Base-by-base conservation (phyloP, 2,888 invertebrate genomes). In the Netelia inedita region DNA sequence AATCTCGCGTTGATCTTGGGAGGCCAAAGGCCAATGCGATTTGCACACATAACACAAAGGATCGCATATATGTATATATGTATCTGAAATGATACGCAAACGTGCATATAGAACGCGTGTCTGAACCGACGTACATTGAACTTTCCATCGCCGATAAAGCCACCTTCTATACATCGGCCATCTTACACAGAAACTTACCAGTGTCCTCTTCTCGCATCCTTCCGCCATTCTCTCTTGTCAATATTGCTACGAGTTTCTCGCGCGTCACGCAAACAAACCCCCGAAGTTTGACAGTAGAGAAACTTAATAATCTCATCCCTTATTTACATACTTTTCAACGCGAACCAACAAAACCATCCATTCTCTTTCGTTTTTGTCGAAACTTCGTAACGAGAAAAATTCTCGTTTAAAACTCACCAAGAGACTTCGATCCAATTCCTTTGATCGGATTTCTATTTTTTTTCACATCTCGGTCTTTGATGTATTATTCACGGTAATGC, bases 71-170 rank as follows among this genome's bases (percentile, higher is more conserved):
- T 71, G 35, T 71, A 50, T 72, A 71, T 71, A 57, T 55, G 66
- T 69, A 61, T 65, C n/a, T 41, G 41, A 65, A 57, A 41, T 41
- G 57, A 71, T 79, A 71, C 55, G 65, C 9, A 19, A 73, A 72
- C 61, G 76, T 21, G 69, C 55, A 53, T 16, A 66, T 55, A 14
- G 19, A 57, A 59, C 14, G 59, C 59, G 43, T 35, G 61, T n/a
- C 41, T 69, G 57, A 28, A 55, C 21, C 75, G 41, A 66, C 76
- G 76, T 76, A 76, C 76, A 66, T 82, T 82, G 82, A 82, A 82
- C 82, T 82, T 82, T 82, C 59, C 65, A 28, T 57, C 35, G 35
- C 19, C 61, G 69, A 69, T 78, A 61, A 43, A 57, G 23, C 16
- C 46, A 35, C 10, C 59, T 75, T 78, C 57, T 57, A 19, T 57